These are phyloP conservation scores for Hanleya hanleyi DNA, from an alignment of 2,888 invertebrate species.

Conservation along the genomic window DNA sequence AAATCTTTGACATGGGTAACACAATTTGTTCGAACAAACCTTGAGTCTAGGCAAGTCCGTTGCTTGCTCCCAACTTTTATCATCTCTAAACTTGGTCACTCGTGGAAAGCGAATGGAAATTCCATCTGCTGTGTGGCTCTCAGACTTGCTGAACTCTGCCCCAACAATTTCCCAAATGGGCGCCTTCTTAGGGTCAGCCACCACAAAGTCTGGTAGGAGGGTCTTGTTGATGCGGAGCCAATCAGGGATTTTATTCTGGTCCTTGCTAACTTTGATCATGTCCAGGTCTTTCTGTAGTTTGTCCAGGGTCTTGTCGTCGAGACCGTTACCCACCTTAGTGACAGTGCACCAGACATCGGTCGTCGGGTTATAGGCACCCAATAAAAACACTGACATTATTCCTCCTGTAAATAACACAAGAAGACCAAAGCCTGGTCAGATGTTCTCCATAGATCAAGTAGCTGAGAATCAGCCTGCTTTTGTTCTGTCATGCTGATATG, in stretches of 20 bases:
- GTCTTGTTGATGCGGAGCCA: conserved; percentile 90
- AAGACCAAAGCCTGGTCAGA: too few species aligned
- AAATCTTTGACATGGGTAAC: too few species aligned
- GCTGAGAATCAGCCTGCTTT: too few species aligned
- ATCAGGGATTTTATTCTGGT: conserved; percentile 75
- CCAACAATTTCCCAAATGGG: conserved; percentile 97
- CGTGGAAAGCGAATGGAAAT: conserved; percentile 96
- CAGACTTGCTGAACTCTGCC: conserved; percentile 77
- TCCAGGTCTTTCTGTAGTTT: conserved; percentile 80
- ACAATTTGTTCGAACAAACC: too few species aligned
- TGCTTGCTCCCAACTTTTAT: conserved; percentile 89
- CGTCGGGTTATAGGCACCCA: conserved; percentile 88
- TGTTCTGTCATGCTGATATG: too few species aligned
- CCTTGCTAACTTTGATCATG: conserved; percentile 87
- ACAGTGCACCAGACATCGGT: conserved; percentile 88
- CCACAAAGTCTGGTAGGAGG: conserved; percentile 92
- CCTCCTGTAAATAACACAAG: conserved; percentile 77
- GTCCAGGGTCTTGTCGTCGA: conserved; percentile 89
- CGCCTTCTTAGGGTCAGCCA: conserved; percentile 82
- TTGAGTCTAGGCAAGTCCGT: conserved; percentile 79
- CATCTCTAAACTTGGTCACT: conserved; percentile 82
- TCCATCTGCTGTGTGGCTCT: conserved; percentile 91
- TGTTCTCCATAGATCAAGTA: too few species aligned
- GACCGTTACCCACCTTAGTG: conserved; percentile 86
- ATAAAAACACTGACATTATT: conserved; percentile 93